These are phyloP conservation scores for Saccopteryx bilineata DNA, from an alignment of 2,113 vertebrate species.

Conservation along the genomic window DNA sequence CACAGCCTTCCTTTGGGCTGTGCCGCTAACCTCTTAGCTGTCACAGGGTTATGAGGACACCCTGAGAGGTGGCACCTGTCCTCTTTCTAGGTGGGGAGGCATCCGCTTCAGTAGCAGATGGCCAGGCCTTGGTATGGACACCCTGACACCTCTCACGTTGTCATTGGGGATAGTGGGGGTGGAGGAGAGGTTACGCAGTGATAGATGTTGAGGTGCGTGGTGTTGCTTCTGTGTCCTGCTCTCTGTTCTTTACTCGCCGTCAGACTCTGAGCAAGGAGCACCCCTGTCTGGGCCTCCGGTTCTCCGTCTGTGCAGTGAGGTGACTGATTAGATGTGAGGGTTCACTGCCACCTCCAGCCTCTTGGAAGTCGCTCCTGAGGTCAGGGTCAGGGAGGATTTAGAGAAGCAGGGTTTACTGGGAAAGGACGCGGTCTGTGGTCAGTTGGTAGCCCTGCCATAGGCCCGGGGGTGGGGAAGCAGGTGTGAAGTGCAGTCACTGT, in stretches of 20 bases:
- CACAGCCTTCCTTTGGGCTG: no score
- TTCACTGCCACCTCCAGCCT: background rate
- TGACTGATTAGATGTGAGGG: background rate
- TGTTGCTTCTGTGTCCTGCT: background rate
- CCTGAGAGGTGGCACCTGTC: background rate
- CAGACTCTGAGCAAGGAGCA: background rate
- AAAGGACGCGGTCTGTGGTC: background rate
- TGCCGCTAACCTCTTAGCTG: background rate
- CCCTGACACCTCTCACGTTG: fast-evolving
- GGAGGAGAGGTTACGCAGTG: background rate
- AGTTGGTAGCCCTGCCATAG: background rate
- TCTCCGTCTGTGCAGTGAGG: background rate
- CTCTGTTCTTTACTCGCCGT: background rate
- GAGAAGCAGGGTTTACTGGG: background rate
- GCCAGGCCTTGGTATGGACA: background rate
- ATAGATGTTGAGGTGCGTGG: background rate
- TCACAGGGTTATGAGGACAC: background rate
- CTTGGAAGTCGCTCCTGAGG: background rate
- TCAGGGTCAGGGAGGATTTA: background rate
- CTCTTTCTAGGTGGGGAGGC: background rate
- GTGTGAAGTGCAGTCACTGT: no score
- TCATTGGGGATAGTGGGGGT: background rate
- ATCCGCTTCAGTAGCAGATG: background rate
- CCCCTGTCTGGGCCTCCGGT: background rate
- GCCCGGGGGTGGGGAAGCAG: background rate